Base-by-base conservation (phyloP, 2,888 invertebrate species). In the Hypercompe scribonia region DNA sequence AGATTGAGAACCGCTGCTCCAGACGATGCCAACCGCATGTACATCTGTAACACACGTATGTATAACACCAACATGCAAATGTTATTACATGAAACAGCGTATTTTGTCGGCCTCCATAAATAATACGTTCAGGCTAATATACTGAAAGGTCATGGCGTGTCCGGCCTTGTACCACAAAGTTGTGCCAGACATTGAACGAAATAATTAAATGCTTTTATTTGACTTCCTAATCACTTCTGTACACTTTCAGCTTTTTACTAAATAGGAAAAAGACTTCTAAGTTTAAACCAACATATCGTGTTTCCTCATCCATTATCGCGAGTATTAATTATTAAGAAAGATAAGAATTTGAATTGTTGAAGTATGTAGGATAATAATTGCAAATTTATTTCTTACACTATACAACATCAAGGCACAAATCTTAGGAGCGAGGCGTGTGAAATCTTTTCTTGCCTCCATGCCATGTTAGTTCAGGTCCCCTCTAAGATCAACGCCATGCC, bases 111-210 rank as follows among this genome's bases (percentile, higher is more conserved):
- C 71, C 11, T 78, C 54, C 71, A 64, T 79, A 77, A 81, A 82
- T 81, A 81, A 81, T 77, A 77, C n/a, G 72, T 77, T 75, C 70
- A 79, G 75, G 72, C 63, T 72, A 70, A 71, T 73, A 81, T 64
- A 65, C 46, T 33, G 24, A 65, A 81, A 81, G 84, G 80, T 73
- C 81, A 72, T 54, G 11, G 24, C 10, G 21, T 36, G 67, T 64
- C 64, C 54, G 77, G 75, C 82, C 84, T 83, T 83, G 81, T 72
- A 65, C 68, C 68, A 7, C 46, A 58, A 71, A 31, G 71, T 24
- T 31, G 58, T 34, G 65, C 28, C 58, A 66, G 71, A 65, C 24
- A n/a, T 28, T 54, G 54, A 54, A 31, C 31, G 21, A 10, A n/a
- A 18, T 54, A 21, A 36, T 34, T 3, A 50, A 31, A 0, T 46